Evolutionary conservation across 1,140 invertebrate genomes (phyloP).

Genomic region (Drosophila ohnishii): DNA sequence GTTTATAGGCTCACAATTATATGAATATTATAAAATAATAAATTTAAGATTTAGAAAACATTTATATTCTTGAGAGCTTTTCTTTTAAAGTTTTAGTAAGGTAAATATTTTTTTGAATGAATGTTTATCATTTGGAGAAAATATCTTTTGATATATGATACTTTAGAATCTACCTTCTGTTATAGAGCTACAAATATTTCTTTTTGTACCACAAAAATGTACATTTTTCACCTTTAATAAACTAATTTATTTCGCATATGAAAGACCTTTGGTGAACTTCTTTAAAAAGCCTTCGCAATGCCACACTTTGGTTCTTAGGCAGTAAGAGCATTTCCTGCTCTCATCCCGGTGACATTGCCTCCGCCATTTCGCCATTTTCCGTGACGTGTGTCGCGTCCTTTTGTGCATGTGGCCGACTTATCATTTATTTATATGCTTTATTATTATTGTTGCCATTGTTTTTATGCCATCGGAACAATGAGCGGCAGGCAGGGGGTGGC

Average conservation of each 20-base stretch:
- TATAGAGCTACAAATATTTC: not conserved
- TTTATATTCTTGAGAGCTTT: not conserved
- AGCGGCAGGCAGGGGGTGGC: not conserved
- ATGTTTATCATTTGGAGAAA: too few species aligned
- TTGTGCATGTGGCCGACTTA: conserved; percentile 63
- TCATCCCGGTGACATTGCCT: conserved; percentile 50
- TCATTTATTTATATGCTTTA: conserved; percentile 75
- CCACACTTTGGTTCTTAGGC: conserved; percentile 7
- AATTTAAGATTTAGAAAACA: not conserved
- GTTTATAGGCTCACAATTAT: not conserved
- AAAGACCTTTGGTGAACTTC: too few species aligned
- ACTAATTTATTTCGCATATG: not conserved
- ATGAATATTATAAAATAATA: not conserved
- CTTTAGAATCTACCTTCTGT: too few species aligned
- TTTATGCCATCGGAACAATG: conserved; percentile 29
- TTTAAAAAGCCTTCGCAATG: not conserved
- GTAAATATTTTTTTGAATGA: not conserved
- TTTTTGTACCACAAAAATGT: too few species aligned
- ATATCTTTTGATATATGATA: too few species aligned
- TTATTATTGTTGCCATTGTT: conserved; percentile 69
- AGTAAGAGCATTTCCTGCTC: conserved; percentile 4
- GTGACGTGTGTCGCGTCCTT: conserved; percentile 39
- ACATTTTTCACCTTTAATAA: not conserved
- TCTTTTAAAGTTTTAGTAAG: not conserved
- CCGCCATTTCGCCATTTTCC: conserved; percentile 8